These are phyloP conservation scores for Molorchus minor DNA, from an alignment of 2,888 invertebrate species.

Conservation along the genomic window DNA sequence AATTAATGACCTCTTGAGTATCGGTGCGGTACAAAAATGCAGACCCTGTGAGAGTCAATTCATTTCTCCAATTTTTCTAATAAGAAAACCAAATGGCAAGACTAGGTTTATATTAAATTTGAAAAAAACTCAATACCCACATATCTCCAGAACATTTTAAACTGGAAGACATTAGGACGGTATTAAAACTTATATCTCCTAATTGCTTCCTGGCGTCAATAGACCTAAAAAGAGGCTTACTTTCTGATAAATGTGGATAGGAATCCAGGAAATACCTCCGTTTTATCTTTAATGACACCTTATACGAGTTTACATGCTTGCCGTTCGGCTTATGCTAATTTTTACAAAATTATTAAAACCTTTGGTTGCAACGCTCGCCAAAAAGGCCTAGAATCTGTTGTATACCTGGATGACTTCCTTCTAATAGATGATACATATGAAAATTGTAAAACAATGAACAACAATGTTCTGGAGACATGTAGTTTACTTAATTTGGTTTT, in stretches of 20 bases:
- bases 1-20: not conserved
- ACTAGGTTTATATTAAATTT: no score
- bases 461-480: not conserved
- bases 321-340: not conserved
- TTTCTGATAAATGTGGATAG: not conserved
- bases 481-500: not conserved
- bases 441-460: not conserved
- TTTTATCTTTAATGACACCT: not conserved
- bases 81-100: no score
- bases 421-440: not conserved
- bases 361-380: no score
- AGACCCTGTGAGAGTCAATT: no score
- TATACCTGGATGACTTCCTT: not conserved
- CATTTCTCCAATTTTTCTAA: slow-evolving; percentile 22
- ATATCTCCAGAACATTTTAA: no score
- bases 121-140: no score
- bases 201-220: not conserved
- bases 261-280: not conserved
- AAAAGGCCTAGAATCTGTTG: not conserved
- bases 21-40: slow-evolving; percentile 10
- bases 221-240: not conserved
- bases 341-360: not conserved
- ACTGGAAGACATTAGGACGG: no score
- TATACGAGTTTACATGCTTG: not conserved
- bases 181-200: not conserved